A percentile compares a stretch with the other conserved stretches of the same genome.
These are phyloP conservation scores for Piscicola geometra DNA, from an alignment of 2,888 invertebrate genomes.

Conservation along the genomic window DNA sequence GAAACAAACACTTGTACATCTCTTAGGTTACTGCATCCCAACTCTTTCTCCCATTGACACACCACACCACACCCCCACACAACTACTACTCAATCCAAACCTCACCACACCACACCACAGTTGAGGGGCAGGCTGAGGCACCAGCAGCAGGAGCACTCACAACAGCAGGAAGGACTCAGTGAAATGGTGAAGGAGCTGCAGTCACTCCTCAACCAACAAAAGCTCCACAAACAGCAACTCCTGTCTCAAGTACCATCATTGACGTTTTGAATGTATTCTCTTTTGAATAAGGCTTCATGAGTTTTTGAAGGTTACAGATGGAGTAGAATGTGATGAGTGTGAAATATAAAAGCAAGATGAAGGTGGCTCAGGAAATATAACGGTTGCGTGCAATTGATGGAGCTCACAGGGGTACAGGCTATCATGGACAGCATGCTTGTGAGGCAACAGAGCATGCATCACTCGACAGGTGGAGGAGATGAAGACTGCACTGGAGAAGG, in stretches of 20 bases:
- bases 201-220: conserved; percentile 69
- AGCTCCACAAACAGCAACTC: conserved; percentile 69
- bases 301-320: no score
- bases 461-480: conserved; percentile 32
- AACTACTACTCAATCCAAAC: not conserved
- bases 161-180: conserved; percentile 72
- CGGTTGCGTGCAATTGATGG: no score
- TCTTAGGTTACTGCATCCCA: not conserved
- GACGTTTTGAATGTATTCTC: not conserved
- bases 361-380: no score
- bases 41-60: not conserved
- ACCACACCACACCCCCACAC: not conserved
- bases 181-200: conserved; percentile 77
- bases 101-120: conserved; percentile 34
- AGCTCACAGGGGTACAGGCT: no score
- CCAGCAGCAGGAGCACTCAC: conserved; percentile 73
- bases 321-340: no score
- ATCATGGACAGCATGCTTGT: no score
- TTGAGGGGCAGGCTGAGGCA: conserved; percentile 36
- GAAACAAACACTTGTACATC: not conserved
- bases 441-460: no score
- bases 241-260: conserved; percentile 63
- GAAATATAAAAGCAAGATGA: no score
- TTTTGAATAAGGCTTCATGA: not conserved
- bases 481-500: conserved; percentile 16